phyloP scores from a whole-genome alignment of 2,888 invertebrate genomes.

The Hartigia nigra region DNA sequence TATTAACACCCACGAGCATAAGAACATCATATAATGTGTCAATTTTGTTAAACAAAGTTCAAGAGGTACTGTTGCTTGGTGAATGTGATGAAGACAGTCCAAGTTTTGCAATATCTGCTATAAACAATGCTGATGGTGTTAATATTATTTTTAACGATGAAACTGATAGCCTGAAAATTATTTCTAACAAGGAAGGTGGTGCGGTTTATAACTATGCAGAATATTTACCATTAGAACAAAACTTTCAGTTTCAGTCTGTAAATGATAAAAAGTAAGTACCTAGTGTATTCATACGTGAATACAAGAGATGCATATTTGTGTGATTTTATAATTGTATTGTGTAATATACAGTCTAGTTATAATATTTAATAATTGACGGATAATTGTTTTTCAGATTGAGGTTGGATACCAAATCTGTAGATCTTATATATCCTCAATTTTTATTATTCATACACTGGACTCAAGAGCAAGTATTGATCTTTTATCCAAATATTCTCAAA shows the following conservation, averaged over 20 bases:
- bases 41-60: constrained; percentile 37
- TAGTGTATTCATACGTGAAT: background rate
- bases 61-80: constrained; percentile 53
- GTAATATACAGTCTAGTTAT: background rate
- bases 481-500: constrained; percentile 58
- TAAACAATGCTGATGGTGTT: constrained; percentile 37
- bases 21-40: constrained; percentile 51
- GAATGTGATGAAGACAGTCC: constrained; percentile 58
- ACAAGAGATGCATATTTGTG: background rate
- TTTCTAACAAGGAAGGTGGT: constrained; percentile 44
- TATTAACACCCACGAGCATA: constrained; percentile 46
- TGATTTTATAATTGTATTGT: background rate
- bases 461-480: constrained; percentile 54
- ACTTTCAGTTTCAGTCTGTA: constrained; percentile 49
- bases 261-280: constrained; percentile 54
- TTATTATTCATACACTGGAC: constrained; percentile 58
- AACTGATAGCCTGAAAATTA: constrained; percentile 49
- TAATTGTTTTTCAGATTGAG: constrained; percentile 45
- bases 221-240: constrained; percentile 42
- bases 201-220: constrained; percentile 53
- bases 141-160: constrained; percentile 52
- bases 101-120: constrained; percentile 51
- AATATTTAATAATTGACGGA: background rate
- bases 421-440: constrained; percentile 52
- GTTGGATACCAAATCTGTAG: constrained; percentile 45